Base-by-base conservation (phyloP, 2,797 vertebrate genomes). In the Phrynocephalus vlangalii region DNA sequence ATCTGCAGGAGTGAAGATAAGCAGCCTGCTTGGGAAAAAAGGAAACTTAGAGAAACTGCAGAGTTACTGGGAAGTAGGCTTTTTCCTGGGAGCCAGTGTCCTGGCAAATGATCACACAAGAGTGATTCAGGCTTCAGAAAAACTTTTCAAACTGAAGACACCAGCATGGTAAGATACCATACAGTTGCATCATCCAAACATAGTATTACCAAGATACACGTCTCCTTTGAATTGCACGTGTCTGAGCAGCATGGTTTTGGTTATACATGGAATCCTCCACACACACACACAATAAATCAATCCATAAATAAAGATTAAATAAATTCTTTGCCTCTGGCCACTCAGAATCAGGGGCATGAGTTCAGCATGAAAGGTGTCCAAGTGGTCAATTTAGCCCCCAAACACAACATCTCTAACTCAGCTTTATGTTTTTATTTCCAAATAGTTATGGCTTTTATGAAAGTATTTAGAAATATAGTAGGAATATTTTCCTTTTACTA, bases 1-100 rank as follows among this genome's bases (percentile, higher is more conserved):
- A 84, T 81, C 71, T 93, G 82, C 95, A 99, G 99, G 99, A n/a
- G 98, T 99, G 94, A 99, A 99, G 95, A 97, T 99, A 92, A 99
- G 99, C 95, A 99, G 98, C 94, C 97, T 99, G 66, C 95, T 99
- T 92, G 99, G 99, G 87, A 99, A 99, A 94, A 99, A 99, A 86
- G 99, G 99, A 91, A 99, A 98, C 91, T 94, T 99, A 96, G 99
- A 99, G 95, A 99, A 99, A 92, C 97, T 99, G 86, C 98, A 99
- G 96, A 99, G 98, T 95, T 99, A 99, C 96, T 99, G 98, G 99
- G 99, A 99, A 92, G 99, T 99, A 83, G 99, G 99, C 82, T 99
- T 99, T 96, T 99, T 99, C 95, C 95, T 99, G 92, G 99, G 98
- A 1, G 99, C 99, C 93, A 99, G 99, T 96, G 97, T 99, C 91